These are phyloP conservation scores for Monomorium pharaonis DNA, from an alignment of 1,140 invertebrate species.

Conservation along the genomic window DNA sequence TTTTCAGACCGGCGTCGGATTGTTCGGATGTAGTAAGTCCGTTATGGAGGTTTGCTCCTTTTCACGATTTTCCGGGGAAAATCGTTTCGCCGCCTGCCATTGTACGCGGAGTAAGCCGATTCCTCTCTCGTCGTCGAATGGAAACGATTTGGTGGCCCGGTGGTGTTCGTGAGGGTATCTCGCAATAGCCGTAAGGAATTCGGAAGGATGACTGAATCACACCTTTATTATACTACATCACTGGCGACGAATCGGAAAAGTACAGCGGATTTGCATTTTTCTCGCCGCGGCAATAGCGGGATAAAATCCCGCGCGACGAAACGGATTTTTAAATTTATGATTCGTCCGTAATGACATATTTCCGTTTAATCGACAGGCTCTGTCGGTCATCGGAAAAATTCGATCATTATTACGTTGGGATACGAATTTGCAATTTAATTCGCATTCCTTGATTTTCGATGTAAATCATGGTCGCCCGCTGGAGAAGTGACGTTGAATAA, in stretches of 20 bases:
- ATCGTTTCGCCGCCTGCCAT: conserved; percentile 68
- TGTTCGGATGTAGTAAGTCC: conserved; percentile 72
- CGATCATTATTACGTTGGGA: conserved; percentile 17
- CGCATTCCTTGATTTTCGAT: conserved; percentile 4
- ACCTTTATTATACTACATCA: conserved; percentile 44
- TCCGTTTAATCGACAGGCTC: conserved; percentile 29
- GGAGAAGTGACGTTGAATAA: neutral
- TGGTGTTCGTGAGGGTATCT: conserved; percentile 53
- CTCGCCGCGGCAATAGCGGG: neutral
- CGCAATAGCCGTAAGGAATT: conserved; percentile 32
- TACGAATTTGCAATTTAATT: conserved; percentile 26
- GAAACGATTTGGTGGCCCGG: conserved; percentile 65
- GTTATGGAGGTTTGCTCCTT: conserved; percentile 67
- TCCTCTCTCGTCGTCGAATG: conserved; percentile 64
- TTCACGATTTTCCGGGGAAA: conserved; percentile 60
- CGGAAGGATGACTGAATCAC: conserved; percentile 55
- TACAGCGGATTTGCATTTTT: conserved; percentile 15
- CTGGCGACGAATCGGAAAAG: conserved; percentile 34
- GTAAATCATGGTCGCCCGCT: neutral
- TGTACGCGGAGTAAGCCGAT: conserved; percentile 66
- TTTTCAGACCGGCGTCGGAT: conserved; percentile 60
- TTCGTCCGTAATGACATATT: conserved; percentile 24
- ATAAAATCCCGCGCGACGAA: neutral
- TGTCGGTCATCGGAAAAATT: neutral
- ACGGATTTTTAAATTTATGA: conserved; percentile 44